These are phyloP conservation scores for Austrolebias charrua DNA, from an alignment of 2,797 vertebrate genomes.

Conservation along the genomic window DNA sequence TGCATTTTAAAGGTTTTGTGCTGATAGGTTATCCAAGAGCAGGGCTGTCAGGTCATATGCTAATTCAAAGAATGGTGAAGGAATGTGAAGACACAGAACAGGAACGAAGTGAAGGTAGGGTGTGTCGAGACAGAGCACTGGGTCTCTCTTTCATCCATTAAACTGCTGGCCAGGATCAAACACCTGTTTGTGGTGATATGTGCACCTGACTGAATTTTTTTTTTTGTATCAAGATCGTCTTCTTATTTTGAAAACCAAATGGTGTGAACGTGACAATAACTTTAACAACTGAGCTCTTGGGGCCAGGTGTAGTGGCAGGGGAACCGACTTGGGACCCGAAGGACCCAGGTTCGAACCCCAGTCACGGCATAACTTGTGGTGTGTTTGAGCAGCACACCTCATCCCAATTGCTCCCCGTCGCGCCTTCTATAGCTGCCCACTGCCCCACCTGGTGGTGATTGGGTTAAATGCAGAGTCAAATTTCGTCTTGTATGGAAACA, in stretches of 20 bases:
- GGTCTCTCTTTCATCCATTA: background rate
- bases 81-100: background rate
- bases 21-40: background rate
- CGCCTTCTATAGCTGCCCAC: no score
- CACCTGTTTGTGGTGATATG: conserved; percentile 8
- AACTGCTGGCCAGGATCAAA: conserved; percentile 12
- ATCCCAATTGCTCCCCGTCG: no score
- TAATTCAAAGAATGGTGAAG: background rate
- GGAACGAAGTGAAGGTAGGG: conserved; percentile 13
- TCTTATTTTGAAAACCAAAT: conserved; percentile 5
- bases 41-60: background rate
- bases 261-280: conserved; percentile 20
- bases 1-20: background rate
- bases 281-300: background rate
- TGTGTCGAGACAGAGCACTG: background rate
- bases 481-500: no score
- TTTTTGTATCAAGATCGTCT: conserved; percentile 8
- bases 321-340: no score
- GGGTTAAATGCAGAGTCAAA: no score
- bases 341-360: no score
- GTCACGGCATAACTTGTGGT: no score
- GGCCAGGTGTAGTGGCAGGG: no score
- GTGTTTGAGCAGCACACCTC: no score
- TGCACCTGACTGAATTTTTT: conserved; percentile 14
- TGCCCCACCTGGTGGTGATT: no score